Base-by-base conservation (phyloP, 1,140 invertebrate genomes). In the Hesperophylax magnus region DNA sequence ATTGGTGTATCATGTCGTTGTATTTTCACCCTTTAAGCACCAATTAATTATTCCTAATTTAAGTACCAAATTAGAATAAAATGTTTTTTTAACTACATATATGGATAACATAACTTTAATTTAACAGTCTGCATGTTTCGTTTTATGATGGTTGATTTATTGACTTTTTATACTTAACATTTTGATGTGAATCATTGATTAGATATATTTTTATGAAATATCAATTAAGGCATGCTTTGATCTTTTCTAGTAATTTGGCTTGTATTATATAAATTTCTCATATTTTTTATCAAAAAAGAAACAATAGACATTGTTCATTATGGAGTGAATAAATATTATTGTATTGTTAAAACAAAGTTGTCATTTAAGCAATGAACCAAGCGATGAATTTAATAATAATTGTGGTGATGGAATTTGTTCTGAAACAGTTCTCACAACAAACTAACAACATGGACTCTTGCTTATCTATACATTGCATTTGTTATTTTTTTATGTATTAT, bases 171-270 rank as follows among this genome's bases (percentile, higher is more conserved):
- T 63, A 58, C 31, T 76, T 78, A 58, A 78, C 61, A 78, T 78
- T 78, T 78, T 71, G 53, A 56, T 78, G 63, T 78, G 63, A 78
- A 67, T 78, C 65, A 34, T 78, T 69, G 31, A 63, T 63, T 78
- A 78, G 20, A 69, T 78, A 78, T 78, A 78, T 78, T 78, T 78
- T 78, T 69, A 71, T 78, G 77, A 71, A 78, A 54, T 78, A 34
- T 20, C 22, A 63, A 60, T 71, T 78, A 78, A 71, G 77, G 77
- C 77, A 78, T 53, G 17, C 5, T 65, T 27, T 17, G 56, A 60
- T 78, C 77, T 56, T 78, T 78, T 78, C 18, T 71, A 78, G 52
- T 78, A 58, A 78, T 69, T 78, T 78, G 77, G 77, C 77, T 78
- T 78, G 58, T 71, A 78, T 76, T 39, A 69, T 69, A 78, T 78